Evolutionary conservation across 2,797 vertebrate species (phyloP).

Genomic region (Harpagifer antarcticus): DNA sequence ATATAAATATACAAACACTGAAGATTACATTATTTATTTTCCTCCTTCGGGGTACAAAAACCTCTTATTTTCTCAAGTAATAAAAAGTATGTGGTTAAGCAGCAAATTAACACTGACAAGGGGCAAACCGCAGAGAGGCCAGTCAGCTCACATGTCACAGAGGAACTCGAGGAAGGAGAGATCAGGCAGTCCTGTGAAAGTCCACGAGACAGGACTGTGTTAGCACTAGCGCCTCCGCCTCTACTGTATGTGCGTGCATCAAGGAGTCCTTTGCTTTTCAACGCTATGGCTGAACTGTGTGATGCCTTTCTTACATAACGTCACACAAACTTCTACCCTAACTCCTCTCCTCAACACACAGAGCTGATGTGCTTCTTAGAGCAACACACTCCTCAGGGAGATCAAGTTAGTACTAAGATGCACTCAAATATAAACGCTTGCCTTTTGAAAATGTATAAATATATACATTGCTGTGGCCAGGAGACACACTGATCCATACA

Average conservation of each 20-base stretch:
- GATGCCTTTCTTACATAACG: constrained; percentile 53
- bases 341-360: constrained; percentile 19
- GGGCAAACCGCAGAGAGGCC: constrained; percentile 19
- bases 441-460: neutral
- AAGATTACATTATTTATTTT: constrained; percentile 9
- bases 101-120: constrained; percentile 31
- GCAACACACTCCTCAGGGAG: constrained; percentile 35
- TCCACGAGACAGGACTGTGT: constrained; percentile 25
- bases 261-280: constrained; percentile 32
- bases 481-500: neutral
- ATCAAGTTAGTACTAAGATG: neutral
- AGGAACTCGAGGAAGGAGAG: constrained; percentile 26
- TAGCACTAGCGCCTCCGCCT: constrained; percentile 17
- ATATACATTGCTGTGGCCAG: neutral
- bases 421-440: neutral
- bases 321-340: constrained; percentile 39
- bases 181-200: constrained; percentile 27
- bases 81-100: constrained; percentile 26
- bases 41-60: constrained; percentile 4
- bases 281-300: constrained; percentile 17
- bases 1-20: neutral
- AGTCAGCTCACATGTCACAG: constrained; percentile 46
- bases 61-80: constrained; percentile 19
- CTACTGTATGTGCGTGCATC: constrained; percentile 22
- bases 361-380: constrained; percentile 21